Evolutionary conservation across 2,888 invertebrate genomes (phyloP).

Genomic region (Nephrotoma appendiculata): DNA sequence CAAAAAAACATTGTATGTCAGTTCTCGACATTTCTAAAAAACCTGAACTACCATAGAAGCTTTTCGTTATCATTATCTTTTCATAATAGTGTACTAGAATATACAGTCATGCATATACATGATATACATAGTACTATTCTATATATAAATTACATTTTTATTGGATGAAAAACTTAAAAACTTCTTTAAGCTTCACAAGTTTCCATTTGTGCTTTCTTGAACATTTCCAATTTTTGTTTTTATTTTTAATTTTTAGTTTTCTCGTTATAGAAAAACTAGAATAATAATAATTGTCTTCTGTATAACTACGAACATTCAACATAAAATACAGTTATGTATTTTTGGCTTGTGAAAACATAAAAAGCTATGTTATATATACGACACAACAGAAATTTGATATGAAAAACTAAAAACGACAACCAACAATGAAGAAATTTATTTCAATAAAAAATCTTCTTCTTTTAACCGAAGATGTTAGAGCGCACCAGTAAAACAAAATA

Average conservation of each 20-base stretch:
- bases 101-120: not conserved
- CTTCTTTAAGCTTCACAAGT: not conserved
- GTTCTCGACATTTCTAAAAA: not conserved
- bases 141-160: not conserved
- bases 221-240: not conserved
- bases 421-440: not conserved
- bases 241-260: not conserved
- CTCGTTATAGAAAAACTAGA: not conserved
- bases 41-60: not conserved
- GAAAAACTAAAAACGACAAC: not conserved
- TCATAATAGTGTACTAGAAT: not conserved
- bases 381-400: not conserved
- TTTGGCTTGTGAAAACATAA: not conserved
- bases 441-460: not conserved
- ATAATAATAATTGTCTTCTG: not conserved
- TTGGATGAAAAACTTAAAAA: not conserved
- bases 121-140: not conserved
- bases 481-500: not conserved
- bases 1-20: not conserved
- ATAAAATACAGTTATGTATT: not conserved
- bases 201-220: not conserved
- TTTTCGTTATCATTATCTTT: not conserved
- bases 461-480: not conserved
- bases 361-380: not conserved
- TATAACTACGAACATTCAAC: not conserved